Evolutionary conservation across 2,113 vertebrate species (phyloP).

Genomic region (Nothoprocta perdicaria): DNA sequence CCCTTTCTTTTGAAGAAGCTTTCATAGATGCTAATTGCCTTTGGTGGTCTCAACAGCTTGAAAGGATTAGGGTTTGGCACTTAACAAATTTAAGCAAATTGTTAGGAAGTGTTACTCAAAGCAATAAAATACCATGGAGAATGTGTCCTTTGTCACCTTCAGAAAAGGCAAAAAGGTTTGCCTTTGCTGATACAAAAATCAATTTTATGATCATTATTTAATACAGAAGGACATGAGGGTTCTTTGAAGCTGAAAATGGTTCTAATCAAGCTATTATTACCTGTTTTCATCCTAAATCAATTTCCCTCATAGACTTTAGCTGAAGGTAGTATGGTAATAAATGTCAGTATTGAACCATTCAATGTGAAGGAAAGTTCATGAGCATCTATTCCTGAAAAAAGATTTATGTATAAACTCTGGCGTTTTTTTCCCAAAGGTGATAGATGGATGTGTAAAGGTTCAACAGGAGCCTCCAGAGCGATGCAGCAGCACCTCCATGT

Average conservation of each 20-base stretch:
- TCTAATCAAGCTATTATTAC: slow-evolving; percentile 45
- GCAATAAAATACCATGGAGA: not conserved
- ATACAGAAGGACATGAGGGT: slow-evolving; percentile 11
- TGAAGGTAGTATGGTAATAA: slow-evolving; percentile 43
- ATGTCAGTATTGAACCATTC: slow-evolving; percentile 28
- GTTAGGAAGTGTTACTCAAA: not conserved
- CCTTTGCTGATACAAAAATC: not conserved
- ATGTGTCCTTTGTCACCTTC: slow-evolving; percentile 14
- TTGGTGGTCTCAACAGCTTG: not conserved
- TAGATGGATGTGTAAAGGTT: slow-evolving; percentile 6
- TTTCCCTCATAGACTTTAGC: not conserved
- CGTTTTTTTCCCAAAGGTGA: not conserved
- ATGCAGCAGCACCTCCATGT: not conserved
- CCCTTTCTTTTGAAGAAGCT: not conserved
- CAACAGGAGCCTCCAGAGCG: not conserved
- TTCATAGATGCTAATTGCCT: not conserved
- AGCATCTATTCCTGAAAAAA: slow-evolving; percentile 32
- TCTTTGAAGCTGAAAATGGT: slow-evolving; percentile 20
- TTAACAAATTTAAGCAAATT: not conserved
- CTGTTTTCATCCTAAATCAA: slow-evolving; percentile 48
- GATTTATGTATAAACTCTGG: not conserved
- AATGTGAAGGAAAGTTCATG: slow-evolving; percentile 23
- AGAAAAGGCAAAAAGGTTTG: slow-evolving; percentile 34
- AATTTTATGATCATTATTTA: slow-evolving; percentile 57
- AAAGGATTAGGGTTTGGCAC: not conserved